Evolutionary conservation across 2,888 invertebrate genomes (phyloP).

Genomic region (Leucoptera coffeella): DNA sequence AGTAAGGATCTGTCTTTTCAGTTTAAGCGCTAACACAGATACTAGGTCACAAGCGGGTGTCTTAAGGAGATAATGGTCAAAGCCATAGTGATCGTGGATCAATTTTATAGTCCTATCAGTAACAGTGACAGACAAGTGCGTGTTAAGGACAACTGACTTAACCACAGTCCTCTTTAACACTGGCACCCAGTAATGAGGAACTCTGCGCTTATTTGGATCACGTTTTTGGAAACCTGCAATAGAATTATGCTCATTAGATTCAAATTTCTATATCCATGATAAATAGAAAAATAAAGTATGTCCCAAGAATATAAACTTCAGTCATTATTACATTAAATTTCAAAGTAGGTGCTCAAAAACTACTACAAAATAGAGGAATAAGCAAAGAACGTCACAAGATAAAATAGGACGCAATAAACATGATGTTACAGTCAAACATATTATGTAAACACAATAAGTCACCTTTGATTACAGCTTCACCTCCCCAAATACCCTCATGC

Average conservation of each 20-base stretch:
- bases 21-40: slow-evolving; percentile 74
- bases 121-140: slow-evolving; percentile 73
- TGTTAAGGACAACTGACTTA: slow-evolving; percentile 85
- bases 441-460: slow-evolving; percentile 6
- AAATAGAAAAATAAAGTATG: not conserved
- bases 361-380: not conserved
- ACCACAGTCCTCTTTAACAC: slow-evolving; percentile 71
- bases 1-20: slow-evolving; percentile 80
- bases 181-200: slow-evolving; percentile 88
- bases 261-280: no score
- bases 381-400: not conserved
- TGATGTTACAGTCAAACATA: slow-evolving; percentile 4
- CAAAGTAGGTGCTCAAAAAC: not conserved
- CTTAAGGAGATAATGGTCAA: slow-evolving; percentile 92
- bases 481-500: slow-evolving; percentile 90
- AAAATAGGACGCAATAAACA: not conserved
- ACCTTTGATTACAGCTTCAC: slow-evolving; percentile 87
- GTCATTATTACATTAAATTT: not conserved
- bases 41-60: slow-evolving; percentile 88
- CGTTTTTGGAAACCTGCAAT: slow-evolving; percentile 62
- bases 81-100: slow-evolving; percentile 86
- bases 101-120: slow-evolving; percentile 78
- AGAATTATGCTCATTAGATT: slow-evolving; percentile 1
- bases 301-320: not conserved
- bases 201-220: slow-evolving; percentile 52